A percentile compares a stretch with the other conserved stretches of the same genome.
Evolutionary conservation across 1,140 invertebrate genomes (phyloP).

Genomic region (Metaphire vulgaris): DNA sequence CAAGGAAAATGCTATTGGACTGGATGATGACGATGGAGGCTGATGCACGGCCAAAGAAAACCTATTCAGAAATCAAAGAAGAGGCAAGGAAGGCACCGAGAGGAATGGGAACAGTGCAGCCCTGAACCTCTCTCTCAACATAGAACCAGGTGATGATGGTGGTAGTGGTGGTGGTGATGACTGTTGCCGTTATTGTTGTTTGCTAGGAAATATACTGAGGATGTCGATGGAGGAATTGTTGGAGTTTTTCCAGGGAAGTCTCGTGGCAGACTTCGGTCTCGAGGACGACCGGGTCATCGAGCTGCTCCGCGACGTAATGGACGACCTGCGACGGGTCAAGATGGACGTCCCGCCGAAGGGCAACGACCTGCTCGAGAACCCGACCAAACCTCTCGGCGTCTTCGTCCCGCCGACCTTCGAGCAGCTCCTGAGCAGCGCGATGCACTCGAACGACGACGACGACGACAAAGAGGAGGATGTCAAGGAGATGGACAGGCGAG

Average conservation of each 20-base stretch:
- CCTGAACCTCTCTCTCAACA: too few relatives aligned
- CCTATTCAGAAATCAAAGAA: too few relatives aligned
- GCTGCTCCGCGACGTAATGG: slow-evolving; percentile 72
- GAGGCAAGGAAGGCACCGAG: too few relatives aligned
- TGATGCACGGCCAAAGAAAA: too few relatives aligned
- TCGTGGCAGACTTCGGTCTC: slow-evolving; percentile 88
- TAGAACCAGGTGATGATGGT: too few relatives aligned
- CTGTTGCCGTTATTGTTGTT: too few relatives aligned
- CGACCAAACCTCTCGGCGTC: slow-evolving; percentile 72
- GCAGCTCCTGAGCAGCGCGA: slow-evolving; percentile 39
- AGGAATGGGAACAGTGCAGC: too few relatives aligned
- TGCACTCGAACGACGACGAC: neutral
- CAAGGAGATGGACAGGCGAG: neutral
- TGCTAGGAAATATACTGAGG: slow-evolving; percentile 55
- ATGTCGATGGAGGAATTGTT: slow-evolving; percentile 87
- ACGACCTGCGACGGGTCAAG: slow-evolving; percentile 63
- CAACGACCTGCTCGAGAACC: slow-evolving; percentile 66
- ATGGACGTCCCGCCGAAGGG: slow-evolving; percentile 68
- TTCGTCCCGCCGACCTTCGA: slow-evolving; percentile 57
- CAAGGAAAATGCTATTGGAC: too few relatives aligned
- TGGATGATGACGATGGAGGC: too few relatives aligned
- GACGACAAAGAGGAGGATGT: neutral
- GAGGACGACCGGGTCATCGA: slow-evolving; percentile 84
- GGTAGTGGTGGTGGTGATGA: too few relatives aligned
- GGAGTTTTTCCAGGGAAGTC: slow-evolving; percentile 69